Evolutionary conservation across 2,888 invertebrate genomes (phyloP).

Genomic region (Acronicta leporina): DNA sequence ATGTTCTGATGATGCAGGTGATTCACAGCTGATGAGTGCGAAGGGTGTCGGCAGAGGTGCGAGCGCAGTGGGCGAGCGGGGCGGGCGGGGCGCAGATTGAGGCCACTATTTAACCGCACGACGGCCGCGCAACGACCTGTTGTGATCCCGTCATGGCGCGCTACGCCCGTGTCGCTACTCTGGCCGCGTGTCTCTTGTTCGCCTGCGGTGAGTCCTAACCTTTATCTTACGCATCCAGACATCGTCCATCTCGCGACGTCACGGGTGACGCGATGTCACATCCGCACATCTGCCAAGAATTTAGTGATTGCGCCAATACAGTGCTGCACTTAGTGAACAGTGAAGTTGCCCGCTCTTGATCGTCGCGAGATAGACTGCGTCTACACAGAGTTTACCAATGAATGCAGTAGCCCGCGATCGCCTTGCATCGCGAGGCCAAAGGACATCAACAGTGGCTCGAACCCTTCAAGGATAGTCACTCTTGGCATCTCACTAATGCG

Average conservation of each 20-base stretch:
- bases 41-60: slow-evolving; percentile 85
- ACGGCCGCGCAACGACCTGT: slow-evolving; percentile 88
- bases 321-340: slow-evolving; percentile 84
- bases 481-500: slow-evolving; percentile 62
- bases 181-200: slow-evolving; percentile 88
- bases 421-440: slow-evolving; percentile 77
- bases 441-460: slow-evolving; percentile 73
- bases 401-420: slow-evolving; percentile 76
- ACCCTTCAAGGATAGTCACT: slow-evolving; percentile 81
- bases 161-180: slow-evolving; percentile 89
- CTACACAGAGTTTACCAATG: slow-evolving; percentile 73
- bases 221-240: slow-evolving; percentile 85
- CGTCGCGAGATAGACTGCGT: slow-evolving; percentile 82
- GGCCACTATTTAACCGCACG: slow-evolving; percentile 88
- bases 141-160: slow-evolving; percentile 90
- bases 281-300: slow-evolving; percentile 70
- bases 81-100: slow-evolving; percentile 88
- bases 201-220: slow-evolving; percentile 89
- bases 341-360: slow-evolving; percentile 77
- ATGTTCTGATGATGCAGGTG: slow-evolving; percentile 73
- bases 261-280: slow-evolving; percentile 77
- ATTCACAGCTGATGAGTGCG: slow-evolving; percentile 84
- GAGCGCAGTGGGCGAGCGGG: slow-evolving; percentile 87
- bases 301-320: slow-evolving; percentile 78
- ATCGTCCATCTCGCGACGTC: slow-evolving; percentile 85